Evolutionary conservation across 2,888 invertebrate genomes (phyloP).

Genomic region (Drosophila kuntzei): DNA sequence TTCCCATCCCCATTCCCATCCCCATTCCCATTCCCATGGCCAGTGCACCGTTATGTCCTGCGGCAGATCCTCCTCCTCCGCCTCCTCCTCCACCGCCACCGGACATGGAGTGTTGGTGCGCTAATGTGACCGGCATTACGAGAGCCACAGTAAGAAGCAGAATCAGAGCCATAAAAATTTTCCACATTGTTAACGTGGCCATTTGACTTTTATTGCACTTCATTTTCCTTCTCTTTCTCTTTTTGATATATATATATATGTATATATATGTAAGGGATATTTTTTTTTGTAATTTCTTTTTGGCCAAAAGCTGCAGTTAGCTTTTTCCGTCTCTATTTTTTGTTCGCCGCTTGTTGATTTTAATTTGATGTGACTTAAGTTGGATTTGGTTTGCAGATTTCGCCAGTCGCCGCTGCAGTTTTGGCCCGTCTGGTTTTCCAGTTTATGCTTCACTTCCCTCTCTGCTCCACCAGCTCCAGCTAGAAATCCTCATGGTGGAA

Average conservation of each 20-base stretch:
- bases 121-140: slow-evolving; percentile 78
- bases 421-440: slow-evolving; percentile 29
- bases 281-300: slow-evolving; percentile 38
- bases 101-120: slow-evolving; percentile 80
- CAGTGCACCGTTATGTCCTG: slow-evolving; percentile 48
- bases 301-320: slow-evolving; percentile 47
- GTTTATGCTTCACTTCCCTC: slow-evolving; percentile 40
- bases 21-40: slow-evolving; percentile 39
- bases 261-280: slow-evolving; percentile 5
- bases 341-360: slow-evolving; percentile 75
- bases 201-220: slow-evolving; percentile 85
- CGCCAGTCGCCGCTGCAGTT: slow-evolving; percentile 39
- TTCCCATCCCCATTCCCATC: slow-evolving; percentile 32
- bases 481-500: slow-evolving; percentile 42
- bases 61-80: slow-evolving; percentile 50
- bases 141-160: slow-evolving; percentile 64
- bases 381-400: slow-evolving; percentile 79
- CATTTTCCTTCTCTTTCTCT: slow-evolving; percentile 68
- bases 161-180: slow-evolving; percentile 83
- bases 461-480: slow-evolving; percentile 35
- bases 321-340: slow-evolving; percentile 28
- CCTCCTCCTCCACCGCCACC: slow-evolving; percentile 50
- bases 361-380: slow-evolving; percentile 82
- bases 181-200: slow-evolving; percentile 84
- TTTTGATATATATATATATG: slow-evolving; percentile 11